Base-by-base conservation (phyloP, 2,797 vertebrate genomes). In the Myotis daubentonii region DNA sequence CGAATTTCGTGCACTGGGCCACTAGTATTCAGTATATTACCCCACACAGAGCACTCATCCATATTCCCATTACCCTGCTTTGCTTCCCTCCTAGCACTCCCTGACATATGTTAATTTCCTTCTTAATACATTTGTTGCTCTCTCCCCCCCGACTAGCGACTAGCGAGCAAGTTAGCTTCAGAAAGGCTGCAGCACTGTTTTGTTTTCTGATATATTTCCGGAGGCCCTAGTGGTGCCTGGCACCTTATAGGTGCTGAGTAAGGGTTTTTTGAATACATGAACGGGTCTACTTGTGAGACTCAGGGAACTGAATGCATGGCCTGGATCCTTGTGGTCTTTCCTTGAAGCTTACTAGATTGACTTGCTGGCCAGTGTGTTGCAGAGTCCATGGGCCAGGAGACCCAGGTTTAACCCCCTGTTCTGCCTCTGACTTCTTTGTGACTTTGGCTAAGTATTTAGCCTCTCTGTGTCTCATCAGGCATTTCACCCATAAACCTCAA, bases 221-320 rank as follows among this genome's bases (percentile, higher is more conserved):
- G 13, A 49, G n/a, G 2, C 19, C 6, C 4, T 15, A 23, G 60
- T 47, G n/a, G 55, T 33, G 70, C 15, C 66, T 85, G 22, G 23
- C 36, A 33, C 25, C 30, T 57, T 53, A 23, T 3, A 22, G 80
- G 5, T 28, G 47, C 28, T 87, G 30, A 55, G 49, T n/a, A 60
- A 76, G 53, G 6, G 20, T 53, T 92, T 86, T 71, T 89, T 65
- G 44, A 92, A 84, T 81, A 51, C 93, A 79, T 20, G 47, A 84
- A 36, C 5, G 36, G 47, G 11, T 90, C 28, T 95, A 23, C 30
- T 74, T 80, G 2, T 87, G 68, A 41, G 38, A 4, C 25, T 81
- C 87, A 49, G 19, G 57, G 72, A 93, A 44, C 20, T 44, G 33
- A 87, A 30, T 38, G 6, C 44, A 86, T 72, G 33, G 16, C n/a